Percentiles rank a stretch among this genome's conserved stretches.
phyloP scores from a whole-genome alignment of 23 tunicate genomes.

The Botrylloides violaceus region DNA sequence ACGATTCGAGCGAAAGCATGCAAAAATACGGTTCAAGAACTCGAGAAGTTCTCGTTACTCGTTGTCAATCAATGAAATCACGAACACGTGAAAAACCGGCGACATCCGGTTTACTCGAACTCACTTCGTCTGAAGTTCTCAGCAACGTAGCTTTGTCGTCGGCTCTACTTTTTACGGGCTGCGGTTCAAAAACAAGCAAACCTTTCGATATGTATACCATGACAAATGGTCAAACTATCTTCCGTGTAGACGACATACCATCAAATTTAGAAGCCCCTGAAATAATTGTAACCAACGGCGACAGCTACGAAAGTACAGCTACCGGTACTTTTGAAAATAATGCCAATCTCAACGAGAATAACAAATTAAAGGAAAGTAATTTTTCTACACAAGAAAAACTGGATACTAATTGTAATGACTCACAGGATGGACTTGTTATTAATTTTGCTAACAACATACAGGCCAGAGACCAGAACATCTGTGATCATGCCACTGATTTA shows the following conservation, averaged over 20 bases:
- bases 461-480: not conserved
- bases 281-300: not conserved
- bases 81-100: constrained; percentile 41
- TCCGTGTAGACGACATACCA: not conserved
- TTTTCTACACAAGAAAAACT: not conserved
- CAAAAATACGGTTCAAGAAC: too few relatives aligned
- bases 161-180: constrained; percentile 29
- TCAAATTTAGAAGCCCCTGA: too few relatives aligned
- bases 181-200: not conserved
- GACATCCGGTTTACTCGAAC: constrained; percentile 13
- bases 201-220: not conserved
- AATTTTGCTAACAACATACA: not conserved
- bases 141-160: constrained; percentile 36
- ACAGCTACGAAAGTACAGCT: not conserved
- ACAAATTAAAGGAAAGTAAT: not conserved
- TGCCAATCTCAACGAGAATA: not conserved
- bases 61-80: not conserved
- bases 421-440: not conserved
- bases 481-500: not conserved
- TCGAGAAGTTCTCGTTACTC: too few relatives aligned
- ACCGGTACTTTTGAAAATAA: not conserved
- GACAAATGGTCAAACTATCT: not conserved
- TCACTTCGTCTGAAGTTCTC: constrained; percentile 36
- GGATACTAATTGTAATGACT: not conserved
- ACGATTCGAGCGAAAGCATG: too few relatives aligned